phyloP scores from a whole-genome alignment of 2,113 vertebrate species.

The Urocynchramus pylzowi region DNA sequence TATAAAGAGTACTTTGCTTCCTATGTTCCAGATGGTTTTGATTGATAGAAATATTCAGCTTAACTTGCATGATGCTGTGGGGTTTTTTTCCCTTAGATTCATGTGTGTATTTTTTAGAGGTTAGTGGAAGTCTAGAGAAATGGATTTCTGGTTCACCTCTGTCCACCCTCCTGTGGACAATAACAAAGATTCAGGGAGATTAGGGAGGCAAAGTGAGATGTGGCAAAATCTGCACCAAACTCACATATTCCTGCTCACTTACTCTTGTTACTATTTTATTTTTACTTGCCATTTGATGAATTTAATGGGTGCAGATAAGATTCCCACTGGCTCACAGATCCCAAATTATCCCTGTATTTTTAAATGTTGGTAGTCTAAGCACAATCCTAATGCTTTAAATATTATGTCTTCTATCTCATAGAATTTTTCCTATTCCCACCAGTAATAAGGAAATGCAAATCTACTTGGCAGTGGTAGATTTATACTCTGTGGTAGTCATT shows the following conservation, averaged over 20 bases:
- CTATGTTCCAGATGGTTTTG: not conserved
- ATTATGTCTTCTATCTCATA: not conserved
- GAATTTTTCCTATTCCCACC: not conserved
- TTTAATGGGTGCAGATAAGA: not conserved
- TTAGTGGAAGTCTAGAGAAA: not conserved
- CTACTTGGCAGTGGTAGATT: not conserved
- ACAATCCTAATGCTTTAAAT: not conserved
- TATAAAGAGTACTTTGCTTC: not conserved
- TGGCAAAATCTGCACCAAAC: not conserved
- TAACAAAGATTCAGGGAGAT: not conserved
- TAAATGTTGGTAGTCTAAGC: not conserved
- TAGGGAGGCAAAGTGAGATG: not conserved
- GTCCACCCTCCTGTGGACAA: not conserved
- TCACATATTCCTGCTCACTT: not conserved
- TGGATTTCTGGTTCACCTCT: not conserved
- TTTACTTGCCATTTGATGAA: not conserved
- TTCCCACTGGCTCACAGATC: not conserved
- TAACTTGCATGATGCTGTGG: not conserved
- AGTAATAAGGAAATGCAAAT: slow-evolving; percentile 7
- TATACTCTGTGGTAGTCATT: not conserved
- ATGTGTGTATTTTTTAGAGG: not conserved
- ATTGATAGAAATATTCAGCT: not conserved
- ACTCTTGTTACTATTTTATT: not conserved
- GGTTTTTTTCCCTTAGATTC: not conserved
- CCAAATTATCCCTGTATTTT: not conserved